Percentiles rank a stretch among this genome's conserved stretches.
These are phyloP conservation scores for Microctenopoma lineatum DNA, from an alignment of 2,797 vertebrate genomes.

Conservation along the genomic window DNA sequence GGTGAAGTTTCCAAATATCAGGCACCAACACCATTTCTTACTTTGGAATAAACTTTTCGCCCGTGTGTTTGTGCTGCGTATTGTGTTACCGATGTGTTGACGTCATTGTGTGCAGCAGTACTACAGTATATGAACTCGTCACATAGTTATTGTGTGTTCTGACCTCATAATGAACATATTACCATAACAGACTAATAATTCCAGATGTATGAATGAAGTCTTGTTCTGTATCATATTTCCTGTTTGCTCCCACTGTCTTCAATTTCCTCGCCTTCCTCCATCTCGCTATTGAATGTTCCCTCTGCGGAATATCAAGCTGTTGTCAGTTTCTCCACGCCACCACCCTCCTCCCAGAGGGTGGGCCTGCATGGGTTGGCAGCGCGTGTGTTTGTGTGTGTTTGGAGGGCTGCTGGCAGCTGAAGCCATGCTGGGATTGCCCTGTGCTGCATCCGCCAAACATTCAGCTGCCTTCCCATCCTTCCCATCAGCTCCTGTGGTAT, in stretches of 20 bases:
- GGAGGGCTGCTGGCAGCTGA: conserved; percentile 23
- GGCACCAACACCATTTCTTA: no score
- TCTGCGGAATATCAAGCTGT: conserved; percentile 49
- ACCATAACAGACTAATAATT: conserved; percentile 36
- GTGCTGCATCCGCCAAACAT: conserved; percentile 61
- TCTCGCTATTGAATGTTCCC: conserved; percentile 37
- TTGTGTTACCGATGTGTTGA: not conserved
- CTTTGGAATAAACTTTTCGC: no score
- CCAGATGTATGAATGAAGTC: conserved; percentile 30
- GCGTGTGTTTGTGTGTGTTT: conserved; percentile 27
- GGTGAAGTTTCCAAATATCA: no score
- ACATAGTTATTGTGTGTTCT: conserved; percentile 1
- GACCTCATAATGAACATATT: conserved; percentile 34
- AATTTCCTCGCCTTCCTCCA: conserved; percentile 39
- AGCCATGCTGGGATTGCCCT: conserved; percentile 56
- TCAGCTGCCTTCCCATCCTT: conserved; percentile 69
- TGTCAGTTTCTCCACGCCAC: conserved; percentile 37
- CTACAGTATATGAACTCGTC: not conserved
- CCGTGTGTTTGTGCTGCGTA: no score
- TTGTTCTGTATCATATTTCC: conserved; percentile 50
- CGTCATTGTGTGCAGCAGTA: not conserved
- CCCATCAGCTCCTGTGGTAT: conserved; percentile 70
- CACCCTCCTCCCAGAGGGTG: not conserved
- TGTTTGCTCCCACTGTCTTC: conserved; percentile 37
- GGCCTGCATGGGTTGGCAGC: conserved; percentile 26